Percentiles rank a stretch among this genome's conserved stretches.
These are phyloP conservation scores for Aurelia sp. DNA, from an alignment of 30 jellyfish, hydroid and myxozoan genomes.

Conservation along the genomic window DNA sequence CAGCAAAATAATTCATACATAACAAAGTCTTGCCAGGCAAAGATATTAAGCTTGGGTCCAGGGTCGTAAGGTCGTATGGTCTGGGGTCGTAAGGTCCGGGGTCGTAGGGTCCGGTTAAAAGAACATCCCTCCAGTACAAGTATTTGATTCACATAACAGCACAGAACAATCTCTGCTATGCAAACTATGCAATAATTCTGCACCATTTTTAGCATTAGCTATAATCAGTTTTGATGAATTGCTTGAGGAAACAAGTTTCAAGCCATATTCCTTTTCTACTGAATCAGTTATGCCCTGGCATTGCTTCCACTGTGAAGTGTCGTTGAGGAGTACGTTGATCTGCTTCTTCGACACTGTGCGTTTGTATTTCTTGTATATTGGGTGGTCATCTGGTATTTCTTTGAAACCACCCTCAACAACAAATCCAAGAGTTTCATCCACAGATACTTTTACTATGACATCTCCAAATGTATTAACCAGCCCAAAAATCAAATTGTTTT, in stretches of 20 bases:
- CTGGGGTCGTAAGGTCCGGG: too few relatives aligned
- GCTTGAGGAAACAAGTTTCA: constrained; percentile 19
- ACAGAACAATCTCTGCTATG: constrained; percentile 44
- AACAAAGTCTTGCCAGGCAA: too few relatives aligned
- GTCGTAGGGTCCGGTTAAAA: too few relatives aligned
- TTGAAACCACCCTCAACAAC: constrained; percentile 27
- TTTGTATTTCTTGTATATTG: constrained; percentile 27
- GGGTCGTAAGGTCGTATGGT: too few relatives aligned
- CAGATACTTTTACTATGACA: constrained; percentile 13
- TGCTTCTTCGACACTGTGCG: constrained; percentile 36
- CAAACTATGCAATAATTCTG: constrained; percentile 7
- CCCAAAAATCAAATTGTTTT: constrained; percentile 14
- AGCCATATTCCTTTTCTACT: constrained; percentile 20
- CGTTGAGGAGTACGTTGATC: constrained; percentile 22
- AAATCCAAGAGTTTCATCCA: constrained; percentile 51
- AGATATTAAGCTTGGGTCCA: too few relatives aligned
- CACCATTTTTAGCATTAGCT: constrained; percentile 19
- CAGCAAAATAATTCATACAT: too few relatives aligned
- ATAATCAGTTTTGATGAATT: neutral
- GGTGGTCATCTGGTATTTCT: constrained; percentile 33
- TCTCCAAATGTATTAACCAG: constrained; percentile 18
- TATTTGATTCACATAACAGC: constrained; percentile 8
- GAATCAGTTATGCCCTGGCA: constrained; percentile 48
- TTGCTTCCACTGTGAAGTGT: constrained; percentile 15
- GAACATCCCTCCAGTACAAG: too few relatives aligned